Evolutionary conservation across 2,113 vertebrate genomes (phyloP).

Genomic region (Syrmaticus mikado): DNA sequence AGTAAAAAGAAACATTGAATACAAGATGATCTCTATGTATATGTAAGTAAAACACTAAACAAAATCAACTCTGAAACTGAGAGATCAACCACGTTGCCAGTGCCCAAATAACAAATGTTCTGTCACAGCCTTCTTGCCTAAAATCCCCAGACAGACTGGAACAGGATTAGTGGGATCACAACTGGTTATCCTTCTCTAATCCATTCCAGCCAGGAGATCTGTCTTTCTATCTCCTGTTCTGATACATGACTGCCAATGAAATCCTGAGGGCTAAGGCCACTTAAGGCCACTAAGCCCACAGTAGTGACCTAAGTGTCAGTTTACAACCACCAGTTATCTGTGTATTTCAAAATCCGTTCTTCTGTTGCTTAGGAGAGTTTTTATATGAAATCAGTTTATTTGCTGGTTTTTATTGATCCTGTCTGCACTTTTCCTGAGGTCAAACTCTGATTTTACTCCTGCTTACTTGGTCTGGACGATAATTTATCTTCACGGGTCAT

Average conservation of each 20-base stretch:
- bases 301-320: not conserved
- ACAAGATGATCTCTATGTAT: not conserved
- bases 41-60: not conserved
- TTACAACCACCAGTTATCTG: not conserved
- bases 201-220: conserved; percentile 46
- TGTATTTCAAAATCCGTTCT: not conserved
- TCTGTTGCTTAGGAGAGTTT: not conserved
- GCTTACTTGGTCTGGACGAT: not conserved
- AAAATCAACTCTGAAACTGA: not conserved
- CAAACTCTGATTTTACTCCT: not conserved
- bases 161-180: conserved; percentile 58
- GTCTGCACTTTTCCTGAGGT: not conserved
- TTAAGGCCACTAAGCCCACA: not conserved
- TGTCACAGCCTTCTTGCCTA: not conserved
- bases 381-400: not conserved
- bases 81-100: not conserved
- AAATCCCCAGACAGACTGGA: conserved; percentile 43
- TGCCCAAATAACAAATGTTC: not conserved
- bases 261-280: not conserved
- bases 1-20: not conserved
- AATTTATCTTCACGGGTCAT: not conserved
- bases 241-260: not conserved
- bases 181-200: conserved; percentile 61
- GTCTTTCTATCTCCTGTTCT: conserved; percentile 5
- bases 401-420: not conserved